These are phyloP conservation scores for Icerya purchasi DNA, from an alignment of 2,888 invertebrate species.

Conservation along the genomic window DNA sequence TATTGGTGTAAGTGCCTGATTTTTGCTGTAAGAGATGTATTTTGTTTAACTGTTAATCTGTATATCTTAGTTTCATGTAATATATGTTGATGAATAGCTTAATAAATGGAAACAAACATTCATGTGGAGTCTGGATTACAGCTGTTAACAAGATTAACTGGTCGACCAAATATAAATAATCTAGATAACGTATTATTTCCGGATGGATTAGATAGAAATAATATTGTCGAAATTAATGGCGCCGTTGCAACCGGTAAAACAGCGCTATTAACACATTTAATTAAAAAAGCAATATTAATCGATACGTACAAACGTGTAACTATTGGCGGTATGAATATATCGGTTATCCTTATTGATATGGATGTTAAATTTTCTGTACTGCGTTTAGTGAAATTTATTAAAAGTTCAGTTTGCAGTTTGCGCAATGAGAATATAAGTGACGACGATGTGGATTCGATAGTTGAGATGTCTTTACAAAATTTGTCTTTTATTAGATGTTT, in stretches of 20 bases:
- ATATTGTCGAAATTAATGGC: conserved; percentile 31
- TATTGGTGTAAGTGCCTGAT: too few species aligned
- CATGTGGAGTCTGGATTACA: conserved; percentile 37
- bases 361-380: conserved; percentile 29
- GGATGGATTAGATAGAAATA: conserved; percentile 24
- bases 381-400: conserved; percentile 22
- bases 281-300: conserved; percentile 29
- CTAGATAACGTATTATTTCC: conserved; percentile 31
- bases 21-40: too few species aligned
- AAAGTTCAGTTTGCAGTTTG: conserved; percentile 19
- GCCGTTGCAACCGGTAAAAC: conserved; percentile 29
- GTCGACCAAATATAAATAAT: conserved; percentile 26
- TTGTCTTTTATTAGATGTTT: conserved; percentile 26
- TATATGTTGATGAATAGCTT: too few species aligned
- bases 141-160: conserved; percentile 31
- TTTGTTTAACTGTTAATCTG: too few species aligned
- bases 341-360: conserved; percentile 29
- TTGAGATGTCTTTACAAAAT: conserved; percentile 23
- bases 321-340: conserved; percentile 27
- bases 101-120: conserved; percentile 14
- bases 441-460: not conserved
- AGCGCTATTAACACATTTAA: conserved; percentile 27
- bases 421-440: not conserved
- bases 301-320: conserved; percentile 19
- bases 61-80: too few species aligned